These are phyloP conservation scores for Syngnathus acus DNA, from an alignment of 2,797 vertebrate genomes.

Conservation along the genomic window DNA sequence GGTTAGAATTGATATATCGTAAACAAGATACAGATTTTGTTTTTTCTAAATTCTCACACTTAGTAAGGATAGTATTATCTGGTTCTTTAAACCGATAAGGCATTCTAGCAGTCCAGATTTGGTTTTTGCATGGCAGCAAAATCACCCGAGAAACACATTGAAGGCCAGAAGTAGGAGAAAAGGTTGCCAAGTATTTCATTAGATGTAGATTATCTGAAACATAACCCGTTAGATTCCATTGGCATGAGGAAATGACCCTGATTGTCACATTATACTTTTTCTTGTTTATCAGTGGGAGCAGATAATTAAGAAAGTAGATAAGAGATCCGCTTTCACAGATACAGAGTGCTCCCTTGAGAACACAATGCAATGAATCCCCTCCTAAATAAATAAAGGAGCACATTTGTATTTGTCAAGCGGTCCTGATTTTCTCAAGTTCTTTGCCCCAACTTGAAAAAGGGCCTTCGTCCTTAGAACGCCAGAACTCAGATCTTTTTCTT, in stretches of 20 bases:
- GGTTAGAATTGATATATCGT: not conserved
- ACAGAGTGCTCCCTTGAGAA: slow-evolving; percentile 4
- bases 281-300: slow-evolving; percentile 26
- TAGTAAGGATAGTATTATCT: not conserved
- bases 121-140: not conserved
- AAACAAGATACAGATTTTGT: not conserved
- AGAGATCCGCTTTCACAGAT: slow-evolving; percentile 41
- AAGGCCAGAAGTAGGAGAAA: slow-evolving; percentile 33
- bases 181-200: slow-evolving; percentile 47
- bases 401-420: slow-evolving; percentile 29
- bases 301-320: slow-evolving; percentile 38
- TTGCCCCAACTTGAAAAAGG: too few relatives aligned
- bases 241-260: slow-evolving; percentile 43
- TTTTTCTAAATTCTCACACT: not conserved
- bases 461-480: too few relatives aligned
- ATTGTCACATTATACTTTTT: slow-evolving; percentile 42
- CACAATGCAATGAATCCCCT: slow-evolving; percentile 42
- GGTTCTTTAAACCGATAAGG: not conserved
- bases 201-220: slow-evolving; percentile 50
- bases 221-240: slow-evolving; percentile 52
- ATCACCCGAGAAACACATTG: slow-evolving; percentile 30
- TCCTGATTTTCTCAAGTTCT: too few relatives aligned
- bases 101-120: not conserved
- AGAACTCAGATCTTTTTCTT: too few relatives aligned
- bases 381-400: slow-evolving; percentile 43